phyloP scores from a whole-genome alignment of 2,113 vertebrate species.

The Ictalurus furcatus region DNA sequence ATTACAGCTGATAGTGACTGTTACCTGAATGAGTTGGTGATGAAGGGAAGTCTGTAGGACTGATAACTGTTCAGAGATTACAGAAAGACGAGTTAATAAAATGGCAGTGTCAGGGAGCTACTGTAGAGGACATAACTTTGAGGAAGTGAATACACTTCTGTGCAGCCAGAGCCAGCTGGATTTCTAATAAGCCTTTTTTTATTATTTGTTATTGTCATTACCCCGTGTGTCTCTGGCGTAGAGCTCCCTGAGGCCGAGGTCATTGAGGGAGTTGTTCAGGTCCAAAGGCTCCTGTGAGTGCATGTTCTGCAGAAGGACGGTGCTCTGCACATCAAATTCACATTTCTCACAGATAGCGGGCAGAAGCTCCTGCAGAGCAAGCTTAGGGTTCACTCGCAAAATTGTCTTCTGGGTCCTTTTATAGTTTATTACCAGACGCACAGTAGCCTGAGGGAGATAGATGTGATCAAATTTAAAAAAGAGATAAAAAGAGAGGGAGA shows the following conservation, averaged over 20 bases:
- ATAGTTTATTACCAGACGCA: slow-evolving; percentile 94
- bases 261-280: slow-evolving; percentile 85
- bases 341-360: slow-evolving; percentile 91
- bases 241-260: slow-evolving; percentile 87
- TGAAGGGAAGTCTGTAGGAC: slow-evolving; percentile 52
- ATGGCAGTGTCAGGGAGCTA: slow-evolving; percentile 4
- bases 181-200: slow-evolving; percentile 17
- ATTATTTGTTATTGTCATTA: slow-evolving; percentile 58
- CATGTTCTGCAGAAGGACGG: slow-evolving; percentile 81
- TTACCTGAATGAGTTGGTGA: slow-evolving; percentile 67
- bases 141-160: neutral
- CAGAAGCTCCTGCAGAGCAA: slow-evolving; percentile 80
- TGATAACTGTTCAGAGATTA: slow-evolving; percentile 39
- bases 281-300: slow-evolving; percentile 85
- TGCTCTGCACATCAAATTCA: slow-evolving; percentile 85
- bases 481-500: neutral
- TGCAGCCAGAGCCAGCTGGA: neutral
- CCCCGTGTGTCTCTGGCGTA: slow-evolving; percentile 90
- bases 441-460: slow-evolving; percentile 81
- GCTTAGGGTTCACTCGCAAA: slow-evolving; percentile 86
- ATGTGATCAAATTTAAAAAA: neutral
- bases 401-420: slow-evolving; percentile 93
- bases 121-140: neutral
- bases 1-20: neutral
- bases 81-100: slow-evolving; percentile 3